These are phyloP conservation scores for Ambastaia sidthimunki DNA, from an alignment of 2,797 vertebrate genomes.

Conservation along the genomic window DNA sequence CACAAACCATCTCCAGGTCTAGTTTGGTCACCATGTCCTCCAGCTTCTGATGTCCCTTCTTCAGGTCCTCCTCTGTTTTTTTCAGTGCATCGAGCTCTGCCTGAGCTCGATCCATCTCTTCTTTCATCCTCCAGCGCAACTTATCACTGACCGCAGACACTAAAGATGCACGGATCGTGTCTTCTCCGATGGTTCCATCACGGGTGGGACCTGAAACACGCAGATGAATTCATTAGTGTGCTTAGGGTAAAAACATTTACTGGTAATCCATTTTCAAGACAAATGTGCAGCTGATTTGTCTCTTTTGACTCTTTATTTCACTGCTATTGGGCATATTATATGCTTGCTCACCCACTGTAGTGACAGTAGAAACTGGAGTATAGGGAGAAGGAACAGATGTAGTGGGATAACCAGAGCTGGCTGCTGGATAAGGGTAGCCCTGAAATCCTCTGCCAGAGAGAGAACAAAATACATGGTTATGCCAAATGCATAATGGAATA, in stretches of 20 bases:
- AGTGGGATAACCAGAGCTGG: slow-evolving; percentile 84
- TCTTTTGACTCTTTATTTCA: background rate
- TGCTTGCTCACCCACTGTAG: slow-evolving; percentile 86
- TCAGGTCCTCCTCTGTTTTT: slow-evolving; percentile 95
- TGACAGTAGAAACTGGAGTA: slow-evolving; percentile 84
- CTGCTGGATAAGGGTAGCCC: slow-evolving; percentile 85
- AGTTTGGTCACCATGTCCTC: slow-evolving; percentile 96
- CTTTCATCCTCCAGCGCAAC: slow-evolving; percentile 97
- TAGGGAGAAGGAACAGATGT: slow-evolving; percentile 85
- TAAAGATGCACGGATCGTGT: slow-evolving; percentile 95
- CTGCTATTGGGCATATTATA: background rate
- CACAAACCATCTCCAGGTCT: slow-evolving; percentile 93
- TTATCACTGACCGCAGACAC: slow-evolving; percentile 98
- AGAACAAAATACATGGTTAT: slow-evolving; percentile 24
- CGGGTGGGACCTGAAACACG: slow-evolving; percentile 83
- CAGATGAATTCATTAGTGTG: background rate
- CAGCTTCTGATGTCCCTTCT: slow-evolving; percentile 97
- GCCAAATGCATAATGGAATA: background rate
- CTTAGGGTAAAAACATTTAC: too few relatives aligned
- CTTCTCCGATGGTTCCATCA: slow-evolving; percentile 95
- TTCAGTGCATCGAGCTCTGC: slow-evolving; percentile 97
- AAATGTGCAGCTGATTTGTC: background rate
- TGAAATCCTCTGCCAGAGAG: slow-evolving; percentile 79
- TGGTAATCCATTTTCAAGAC: too few relatives aligned
- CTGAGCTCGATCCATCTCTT: slow-evolving; percentile 97